Percentiles rank a stretch among this genome's conserved stretches.
phyloP scores from a whole-genome alignment of 2,888 invertebrate genomes.

The Cheilosia scutellata region DNA sequence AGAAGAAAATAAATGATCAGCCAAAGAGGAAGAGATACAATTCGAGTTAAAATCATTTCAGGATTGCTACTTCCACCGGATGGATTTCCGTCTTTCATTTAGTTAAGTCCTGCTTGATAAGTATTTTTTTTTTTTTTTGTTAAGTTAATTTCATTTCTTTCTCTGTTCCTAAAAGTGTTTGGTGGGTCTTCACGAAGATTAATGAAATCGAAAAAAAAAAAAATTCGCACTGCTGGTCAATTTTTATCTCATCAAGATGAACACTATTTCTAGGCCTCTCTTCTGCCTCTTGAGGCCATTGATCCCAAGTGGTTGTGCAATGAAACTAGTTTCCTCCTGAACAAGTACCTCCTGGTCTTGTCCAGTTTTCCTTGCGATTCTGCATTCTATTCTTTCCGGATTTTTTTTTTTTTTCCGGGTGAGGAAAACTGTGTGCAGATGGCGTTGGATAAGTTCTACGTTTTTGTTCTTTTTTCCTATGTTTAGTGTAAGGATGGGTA shows the following conservation, averaged over 20 bases:
- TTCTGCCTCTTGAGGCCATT: slow-evolving; percentile 1
- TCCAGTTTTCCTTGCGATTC: background rate
- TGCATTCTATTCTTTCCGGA: background rate
- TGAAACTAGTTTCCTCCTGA: slow-evolving; percentile 31
- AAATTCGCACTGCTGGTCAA: background rate
- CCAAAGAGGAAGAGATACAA: slow-evolving; percentile 9
- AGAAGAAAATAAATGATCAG: slow-evolving; percentile 47
- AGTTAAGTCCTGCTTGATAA: slow-evolving; percentile 63
- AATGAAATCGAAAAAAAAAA: slow-evolving; percentile 1
- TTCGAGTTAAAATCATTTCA: background rate
- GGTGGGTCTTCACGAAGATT: slow-evolving; percentile 2
- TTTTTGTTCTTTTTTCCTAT: background rate
- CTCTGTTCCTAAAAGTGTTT: background rate
- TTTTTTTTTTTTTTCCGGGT: background rate
- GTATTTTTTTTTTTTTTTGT: slow-evolving; percentile 18
- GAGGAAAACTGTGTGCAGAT: slow-evolving; percentile 9
- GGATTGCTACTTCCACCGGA: slow-evolving; percentile 38
- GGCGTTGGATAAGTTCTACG: slow-evolving; percentile 5
- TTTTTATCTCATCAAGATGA: slow-evolving; percentile 13
- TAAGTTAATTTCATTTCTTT: slow-evolving; percentile 34
- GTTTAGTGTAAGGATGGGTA: background rate
- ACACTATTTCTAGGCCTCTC: background rate
- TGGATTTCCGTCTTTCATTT: slow-evolving; percentile 43
- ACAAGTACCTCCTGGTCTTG: background rate
- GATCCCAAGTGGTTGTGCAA: slow-evolving; percentile 13